Percentiles rank a stretch among this genome's conserved stretches.
Evolutionary conservation across 2,888 invertebrate species (phyloP).

Genomic region (Poecilobothrus nobilitatus): DNA sequence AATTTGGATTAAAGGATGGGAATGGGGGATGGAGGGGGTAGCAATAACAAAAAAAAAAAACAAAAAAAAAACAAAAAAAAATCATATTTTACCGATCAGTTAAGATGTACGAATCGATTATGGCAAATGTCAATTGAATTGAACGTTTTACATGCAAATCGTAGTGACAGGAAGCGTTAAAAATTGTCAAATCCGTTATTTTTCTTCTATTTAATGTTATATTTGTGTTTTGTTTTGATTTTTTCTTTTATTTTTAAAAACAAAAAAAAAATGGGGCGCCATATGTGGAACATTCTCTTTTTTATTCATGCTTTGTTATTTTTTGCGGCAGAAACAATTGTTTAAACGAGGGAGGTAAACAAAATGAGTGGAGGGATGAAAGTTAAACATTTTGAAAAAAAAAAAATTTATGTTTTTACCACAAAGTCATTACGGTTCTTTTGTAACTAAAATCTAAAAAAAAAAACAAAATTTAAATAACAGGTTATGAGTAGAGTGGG

Average conservation of each 20-base stretch:
- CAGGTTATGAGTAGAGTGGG: too few species aligned
- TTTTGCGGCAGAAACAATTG: not conserved
- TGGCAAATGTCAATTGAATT: not conserved
- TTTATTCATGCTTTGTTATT: not conserved
- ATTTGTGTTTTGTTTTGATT: not conserved
- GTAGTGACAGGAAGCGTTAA: conserved; percentile 4
- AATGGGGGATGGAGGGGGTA: too few species aligned
- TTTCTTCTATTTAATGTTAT: not conserved
- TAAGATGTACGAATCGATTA: conserved; percentile 6
- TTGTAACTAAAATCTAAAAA: too few species aligned
- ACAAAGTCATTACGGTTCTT: too few species aligned
- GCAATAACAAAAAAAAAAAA: not conserved
- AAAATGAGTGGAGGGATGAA: not conserved
- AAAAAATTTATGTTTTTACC: too few species aligned
- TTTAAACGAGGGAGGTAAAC: not conserved
- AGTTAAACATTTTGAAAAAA: not conserved
- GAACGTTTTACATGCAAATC: conserved; percentile 1
- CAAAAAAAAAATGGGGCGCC: not conserved
- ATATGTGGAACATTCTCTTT: not conserved
- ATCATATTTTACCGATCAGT: not conserved
- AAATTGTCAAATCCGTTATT: conserved; percentile 1
- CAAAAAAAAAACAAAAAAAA: not conserved
- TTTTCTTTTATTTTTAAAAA: not conserved
- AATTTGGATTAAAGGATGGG: too few species aligned
- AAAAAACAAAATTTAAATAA: too few species aligned